Percentiles rank a stretch among this genome's conserved stretches.
Conservation (phyloP, 2,113 vertebrate species). For the Sceloporus undulatus region DNA sequence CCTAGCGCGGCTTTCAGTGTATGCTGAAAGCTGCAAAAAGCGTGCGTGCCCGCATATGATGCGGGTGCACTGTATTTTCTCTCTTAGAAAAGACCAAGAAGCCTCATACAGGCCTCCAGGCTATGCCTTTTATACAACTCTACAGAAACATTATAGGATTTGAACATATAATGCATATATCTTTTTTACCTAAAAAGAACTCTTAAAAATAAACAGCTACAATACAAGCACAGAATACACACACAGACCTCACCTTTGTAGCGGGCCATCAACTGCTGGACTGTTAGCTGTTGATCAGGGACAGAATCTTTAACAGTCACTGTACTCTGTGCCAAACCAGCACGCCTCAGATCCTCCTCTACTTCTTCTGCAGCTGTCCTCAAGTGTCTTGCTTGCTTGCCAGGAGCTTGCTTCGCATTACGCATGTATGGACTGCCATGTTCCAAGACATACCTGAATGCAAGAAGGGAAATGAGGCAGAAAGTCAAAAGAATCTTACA, state of each 20-base stretch:
- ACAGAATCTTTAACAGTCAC: slow-evolving; percentile 85
- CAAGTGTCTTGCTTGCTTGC: slow-evolving; percentile 74
- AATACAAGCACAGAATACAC: not conserved
- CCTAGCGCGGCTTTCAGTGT: too few relatives aligned
- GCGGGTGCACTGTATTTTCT: not conserved
- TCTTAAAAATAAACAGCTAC: not conserved
- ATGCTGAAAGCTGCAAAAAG: too few relatives aligned
- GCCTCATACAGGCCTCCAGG: not conserved
- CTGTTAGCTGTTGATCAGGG: slow-evolving; percentile 91
- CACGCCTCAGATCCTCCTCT: slow-evolving; percentile 85
- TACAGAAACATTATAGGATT: too few relatives aligned
- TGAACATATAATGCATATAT: not conserved
- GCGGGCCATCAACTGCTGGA: slow-evolving; percentile 87
- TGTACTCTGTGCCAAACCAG: slow-evolving; percentile 78
- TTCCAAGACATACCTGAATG: slow-evolving; percentile 89
- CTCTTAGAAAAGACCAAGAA: not conserved
- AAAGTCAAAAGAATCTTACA: slow-evolving; percentile 8
- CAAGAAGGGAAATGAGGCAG: not conserved
- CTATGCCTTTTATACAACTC: not conserved
- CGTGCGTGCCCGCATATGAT: too few relatives aligned
- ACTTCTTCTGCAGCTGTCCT: slow-evolving; percentile 84
- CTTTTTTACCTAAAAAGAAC: not conserved
- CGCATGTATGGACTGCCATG: slow-evolving; percentile 90
- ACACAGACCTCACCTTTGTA: slow-evolving; percentile 83
- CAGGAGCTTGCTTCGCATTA: slow-evolving; percentile 81